Base-by-base conservation (phyloP, 2,888 invertebrate genomes). In the Rhyacophila evoluta region DNA sequence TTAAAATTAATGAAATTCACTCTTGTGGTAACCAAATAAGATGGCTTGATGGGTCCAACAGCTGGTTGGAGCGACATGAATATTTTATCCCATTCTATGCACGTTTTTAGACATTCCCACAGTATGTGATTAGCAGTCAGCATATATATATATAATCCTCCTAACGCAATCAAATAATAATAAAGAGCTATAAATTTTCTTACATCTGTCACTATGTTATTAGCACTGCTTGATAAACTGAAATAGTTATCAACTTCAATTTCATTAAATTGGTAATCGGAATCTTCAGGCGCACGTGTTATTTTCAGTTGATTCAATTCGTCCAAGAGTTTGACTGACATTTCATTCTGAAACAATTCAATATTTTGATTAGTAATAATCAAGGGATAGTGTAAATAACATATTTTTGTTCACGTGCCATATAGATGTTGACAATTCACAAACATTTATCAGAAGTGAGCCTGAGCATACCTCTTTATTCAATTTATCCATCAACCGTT, bases 401-500 rank as follows among this genome's bases (percentile, higher is more conserved):
- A 69, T 5, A 29, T 11, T 68, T 69, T 3, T 12, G 4, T 27
- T 73, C 29, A 39, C 11, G 3, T 3, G n/a, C 29, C n/a, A 25
- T 38, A 73, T 15, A 10, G 27, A 12, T 71, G 1, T 8, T 12
- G n/a, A 25, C n/a, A n/a, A n/a, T n/a, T n/a, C n/a, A n/a, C n/a
- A n/a, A n/a, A n/a, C n/a, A n/a, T n/a, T n/a, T n/a, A n/a, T n/a
- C n/a, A n/a, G n/a, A n/a, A n/a, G n/a, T n/a, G n/a, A n/a, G n/a
- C n/a, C n/a, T n/a, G n/a, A n/a, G n/a, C n/a, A 83, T 85, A 94
- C 94, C 91, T 94, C 94, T 86, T 89, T 87, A 85, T 93, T 93
- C 84, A 95, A 91, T 86, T 91, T 92, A 85, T 93, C 92, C 83
- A 94, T 91, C 84, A 97, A 89, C 86, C 91, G 91, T 81, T 92